Evolutionary conservation across 2,113 vertebrate genomes (phyloP), one percentile per base, ranked within the genome.

Genomic region (Mustela nigripes): DNA sequence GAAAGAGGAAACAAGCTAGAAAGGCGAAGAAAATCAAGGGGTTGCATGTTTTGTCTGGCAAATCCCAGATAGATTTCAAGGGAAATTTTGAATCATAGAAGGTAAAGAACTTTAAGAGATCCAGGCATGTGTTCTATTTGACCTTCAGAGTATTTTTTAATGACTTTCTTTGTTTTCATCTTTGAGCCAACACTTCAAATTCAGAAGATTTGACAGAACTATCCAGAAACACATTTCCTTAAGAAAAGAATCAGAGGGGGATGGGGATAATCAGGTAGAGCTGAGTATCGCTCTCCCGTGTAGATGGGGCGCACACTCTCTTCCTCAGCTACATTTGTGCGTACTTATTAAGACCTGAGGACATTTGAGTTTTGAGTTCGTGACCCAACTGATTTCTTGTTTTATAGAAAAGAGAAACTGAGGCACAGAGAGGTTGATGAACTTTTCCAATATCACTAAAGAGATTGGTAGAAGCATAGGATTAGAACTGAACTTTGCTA

Each of bases 121-220:
- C 15, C 19, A 4, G 6, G 26, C 1, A 39, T 0, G 2, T n/a
- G 5, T 89, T 91, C 78, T 42, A 18, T 73, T 84, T 84, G 31
- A 80, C 22, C 24, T 69, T 26, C 5, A 36, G 28, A 60, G 10
- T 56, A 2, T 50, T 90, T 63, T 76, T 58, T 22, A 5, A 45
- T 4, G 31, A 28, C 9, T 53, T 69, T 11, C 19, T 79, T 83
- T 92, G 83, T 31, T 42, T 58, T 50, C 19, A 62, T 94, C 39
- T 89, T 93, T 94, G 76, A 83, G 14, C 39, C 33, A 56, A 56
- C 18, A 50, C 36, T 62, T 94, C 74, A 95, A 90, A 84, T 79
- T 91, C 48, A 83, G 11, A 80, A 97, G 45, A 58, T n/a, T 86
- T 71, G n/a, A 50, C 0, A 2, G 36, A 84, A 71, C 3, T 69